These are phyloP conservation scores for Pocillopora damicornis DNA, from an alignment of 64 coral and sea anemone genomes.

Conservation along the genomic window DNA sequence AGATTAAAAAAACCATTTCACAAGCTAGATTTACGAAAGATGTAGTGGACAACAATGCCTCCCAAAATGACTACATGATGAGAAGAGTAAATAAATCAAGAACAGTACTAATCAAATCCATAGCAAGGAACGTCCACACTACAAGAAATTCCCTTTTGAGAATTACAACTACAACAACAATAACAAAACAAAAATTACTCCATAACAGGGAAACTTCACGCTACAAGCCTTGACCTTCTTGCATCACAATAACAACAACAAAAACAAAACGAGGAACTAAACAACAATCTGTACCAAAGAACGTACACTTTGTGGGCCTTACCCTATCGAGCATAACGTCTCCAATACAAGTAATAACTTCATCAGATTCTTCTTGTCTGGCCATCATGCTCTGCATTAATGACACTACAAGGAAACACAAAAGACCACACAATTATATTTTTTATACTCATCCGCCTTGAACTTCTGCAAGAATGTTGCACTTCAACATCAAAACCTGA, in stretches of 20 bases:
- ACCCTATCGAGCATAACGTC: constrained; percentile 95
- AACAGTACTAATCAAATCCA: no score
- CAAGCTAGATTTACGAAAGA: background rate
- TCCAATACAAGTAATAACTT: constrained; percentile 76
- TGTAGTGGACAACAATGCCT: background rate
- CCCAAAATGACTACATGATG: background rate
- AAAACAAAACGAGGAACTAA: no score
- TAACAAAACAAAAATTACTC: no score
- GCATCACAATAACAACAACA: no score
- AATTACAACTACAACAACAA: no score
- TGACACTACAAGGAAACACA: constrained; percentile 49
- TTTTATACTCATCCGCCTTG: background rate
- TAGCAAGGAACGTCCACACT: no score
- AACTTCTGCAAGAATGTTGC: background rate
- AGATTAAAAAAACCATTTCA: background rate
- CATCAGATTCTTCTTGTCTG: constrained; percentile 40
- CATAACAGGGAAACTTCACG: no score
- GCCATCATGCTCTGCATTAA: constrained; percentile 79
- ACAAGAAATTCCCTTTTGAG: no score
- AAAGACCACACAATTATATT: background rate
- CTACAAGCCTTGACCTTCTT: no score
- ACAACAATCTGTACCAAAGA: background rate
- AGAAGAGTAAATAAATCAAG: no score
- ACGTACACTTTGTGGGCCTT: background rate
- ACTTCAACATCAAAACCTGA: no score